Base-by-base conservation (phyloP, 2,797 vertebrate genomes). In the Gymnothorax reevesii region DNA sequence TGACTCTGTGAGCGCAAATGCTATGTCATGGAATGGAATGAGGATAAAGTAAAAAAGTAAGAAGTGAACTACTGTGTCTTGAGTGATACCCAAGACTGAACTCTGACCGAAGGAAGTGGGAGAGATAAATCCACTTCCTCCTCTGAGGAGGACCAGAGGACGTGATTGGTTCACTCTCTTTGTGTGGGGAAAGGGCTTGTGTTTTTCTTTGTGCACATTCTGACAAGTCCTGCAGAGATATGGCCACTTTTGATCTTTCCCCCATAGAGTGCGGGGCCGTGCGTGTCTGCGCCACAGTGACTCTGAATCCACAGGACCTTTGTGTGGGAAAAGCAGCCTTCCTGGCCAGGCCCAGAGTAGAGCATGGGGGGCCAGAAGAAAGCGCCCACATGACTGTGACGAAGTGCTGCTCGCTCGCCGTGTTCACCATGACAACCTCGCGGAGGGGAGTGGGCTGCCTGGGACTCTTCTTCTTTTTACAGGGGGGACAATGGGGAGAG, bases 301-400 rank as follows among this genome's bases (percentile, higher is more conserved):
- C 64, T 84, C 22, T 55, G 49, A 25, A 42, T 54, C 83, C 22
- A 10, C 54, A 27, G 75, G n/a, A 12, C 71, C 83, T 17, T 83
- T 83, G 83, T 55, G 57, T 84, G 83, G 60, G 57, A 79, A 77
- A 57, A 42, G 83, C 82, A 22, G n/a, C 57, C 71, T 52, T 57
- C 80, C 55, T 85, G 25, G 25, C 77, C 20, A 10, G 55, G 33
- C 52, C 25, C 64, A 9, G 59, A 82, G 83, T 22, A 33, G 77
- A 55, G 75, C 25, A 59, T n/a, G 17, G 59, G 83, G 73, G 20
- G 15, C 17, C 71, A 15, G 83, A 0, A 94, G 90, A 93, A 93
- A 94, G 92, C 89, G 91, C 90, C 90, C 90, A 91, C 92, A 93
- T 92, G 92, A 95, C 90, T 94, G 93, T 93, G 94, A 95, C 94